Evolutionary conservation across 2,797 vertebrate species (phyloP).

Genomic region (Eulemur albifrons): DNA sequence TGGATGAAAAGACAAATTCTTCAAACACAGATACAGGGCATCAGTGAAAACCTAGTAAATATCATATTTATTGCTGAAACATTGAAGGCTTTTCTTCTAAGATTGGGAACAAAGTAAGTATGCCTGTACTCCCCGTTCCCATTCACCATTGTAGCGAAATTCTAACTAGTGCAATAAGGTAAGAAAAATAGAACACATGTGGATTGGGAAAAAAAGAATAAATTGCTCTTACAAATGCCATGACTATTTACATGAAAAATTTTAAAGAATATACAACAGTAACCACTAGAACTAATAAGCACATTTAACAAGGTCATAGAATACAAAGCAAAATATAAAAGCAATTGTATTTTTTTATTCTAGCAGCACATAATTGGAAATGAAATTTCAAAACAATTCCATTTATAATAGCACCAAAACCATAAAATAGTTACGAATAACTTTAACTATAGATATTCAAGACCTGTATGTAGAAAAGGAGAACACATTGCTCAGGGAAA

Average conservation of each 20-base stretch:
- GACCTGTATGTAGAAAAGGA: not conserved
- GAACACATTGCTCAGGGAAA: not conserved
- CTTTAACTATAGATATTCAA: not conserved
- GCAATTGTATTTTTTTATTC: not conserved
- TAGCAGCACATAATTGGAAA: conserved; percentile 7
- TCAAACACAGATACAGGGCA: not conserved
- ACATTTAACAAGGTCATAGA: not conserved
- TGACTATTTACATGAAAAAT: not conserved
- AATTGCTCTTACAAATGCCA: not conserved
- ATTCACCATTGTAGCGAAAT: not conserved
- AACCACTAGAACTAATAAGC: not conserved
- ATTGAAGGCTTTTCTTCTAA: not conserved
- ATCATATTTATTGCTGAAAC: not conserved
- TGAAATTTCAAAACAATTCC: not conserved
- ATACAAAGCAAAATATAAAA: not conserved
- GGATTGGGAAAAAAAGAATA: not conserved
- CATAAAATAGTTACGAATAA: not conserved
- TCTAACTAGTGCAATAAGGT: not conserved
- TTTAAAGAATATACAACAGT: not conserved
- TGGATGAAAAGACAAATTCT: not conserved
- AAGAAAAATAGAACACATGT: not conserved
- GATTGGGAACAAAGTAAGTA: not conserved
- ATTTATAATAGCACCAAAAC: not conserved
- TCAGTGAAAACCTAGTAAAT: not conserved
- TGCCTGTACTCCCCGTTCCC: not conserved